These are phyloP conservation scores for Liposcelis brunnea DNA, from an alignment of 2,888 invertebrate species.

Conservation along the genomic window DNA sequence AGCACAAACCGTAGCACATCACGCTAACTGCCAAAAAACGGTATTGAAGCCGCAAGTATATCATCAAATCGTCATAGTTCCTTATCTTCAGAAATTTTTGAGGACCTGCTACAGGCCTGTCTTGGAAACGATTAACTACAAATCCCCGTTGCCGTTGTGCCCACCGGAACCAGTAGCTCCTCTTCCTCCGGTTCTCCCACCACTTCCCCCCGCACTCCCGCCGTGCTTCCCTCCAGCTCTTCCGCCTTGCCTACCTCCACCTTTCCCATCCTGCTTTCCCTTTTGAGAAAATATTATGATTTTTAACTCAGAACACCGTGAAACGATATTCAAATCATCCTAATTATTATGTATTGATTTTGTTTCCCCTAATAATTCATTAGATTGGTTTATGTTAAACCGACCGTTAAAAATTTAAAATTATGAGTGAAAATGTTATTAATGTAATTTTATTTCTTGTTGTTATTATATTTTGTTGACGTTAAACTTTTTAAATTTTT, in stretches of 20 bases:
- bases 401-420: too few species aligned
- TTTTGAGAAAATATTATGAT: too few species aligned
- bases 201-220: background rate
- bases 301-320: too few species aligned
- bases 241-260: background rate
- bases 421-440: too few species aligned
- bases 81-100: background rate
- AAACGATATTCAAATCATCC: too few species aligned
- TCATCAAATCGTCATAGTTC: conserved; percentile 1
- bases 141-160: background rate
- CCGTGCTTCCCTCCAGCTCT: background rate
- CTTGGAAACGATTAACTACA: conserved; percentile 1
- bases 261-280: background rate
- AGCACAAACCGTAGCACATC: background rate
- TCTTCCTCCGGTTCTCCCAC: background rate
- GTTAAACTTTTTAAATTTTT: too few species aligned
- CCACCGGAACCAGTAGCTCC: background rate
- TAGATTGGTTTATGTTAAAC: too few species aligned
- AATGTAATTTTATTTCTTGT: too few species aligned
- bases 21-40: background rate
- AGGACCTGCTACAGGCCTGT: background rate
- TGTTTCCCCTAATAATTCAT: background rate
- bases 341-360: background rate
- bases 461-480: too few species aligned
- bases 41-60: conserved; percentile 1